Evolutionary conservation across 35 echinoderm and acorn worm genomes (phyloP).

Genomic region (Lytechinus pictus): DNA sequence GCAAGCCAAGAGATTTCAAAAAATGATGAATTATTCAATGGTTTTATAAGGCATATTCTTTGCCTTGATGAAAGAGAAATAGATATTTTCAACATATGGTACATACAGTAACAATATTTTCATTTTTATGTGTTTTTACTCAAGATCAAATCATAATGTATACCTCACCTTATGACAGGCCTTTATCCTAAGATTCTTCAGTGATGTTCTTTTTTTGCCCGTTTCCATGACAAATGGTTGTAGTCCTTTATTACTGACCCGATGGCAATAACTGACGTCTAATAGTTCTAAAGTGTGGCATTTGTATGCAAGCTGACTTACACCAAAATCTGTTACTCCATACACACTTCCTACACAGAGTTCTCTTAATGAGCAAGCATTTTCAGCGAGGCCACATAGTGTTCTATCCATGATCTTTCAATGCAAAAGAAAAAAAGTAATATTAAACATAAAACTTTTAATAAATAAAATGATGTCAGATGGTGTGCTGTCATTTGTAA

Average conservation of each 20-base stretch:
- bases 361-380: conserved; percentile 66
- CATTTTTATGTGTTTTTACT: too few relatives aligned
- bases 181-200: conserved; percentile 87
- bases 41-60: too few relatives aligned
- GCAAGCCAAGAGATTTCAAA: too few relatives aligned
- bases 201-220: neutral
- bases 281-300: conserved; percentile 62
- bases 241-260: conserved; percentile 77
- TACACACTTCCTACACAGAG: conserved; percentile 90
- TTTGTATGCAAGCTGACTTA: conserved; percentile 85
- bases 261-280: conserved; percentile 94
- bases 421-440: neutral
- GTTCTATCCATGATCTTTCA: conserved; percentile 80
- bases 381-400: conserved; percentile 68
- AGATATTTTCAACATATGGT: too few relatives aligned
- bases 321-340: conserved; percentile 90
- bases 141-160: neutral
- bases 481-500: too few relatives aligned
- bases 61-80: too few relatives aligned
- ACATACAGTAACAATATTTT: too few relatives aligned
- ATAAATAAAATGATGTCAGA: neutral
- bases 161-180: conserved; percentile 78
- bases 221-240: conserved; percentile 55
- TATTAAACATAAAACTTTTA: neutral
- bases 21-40: too few relatives aligned